Evolutionary conservation across 92 coral and sea anemone species (phyloP), one percentile per base, ranked within the genome.

Genomic region (Anthopleura xanthogrammica): DNA sequence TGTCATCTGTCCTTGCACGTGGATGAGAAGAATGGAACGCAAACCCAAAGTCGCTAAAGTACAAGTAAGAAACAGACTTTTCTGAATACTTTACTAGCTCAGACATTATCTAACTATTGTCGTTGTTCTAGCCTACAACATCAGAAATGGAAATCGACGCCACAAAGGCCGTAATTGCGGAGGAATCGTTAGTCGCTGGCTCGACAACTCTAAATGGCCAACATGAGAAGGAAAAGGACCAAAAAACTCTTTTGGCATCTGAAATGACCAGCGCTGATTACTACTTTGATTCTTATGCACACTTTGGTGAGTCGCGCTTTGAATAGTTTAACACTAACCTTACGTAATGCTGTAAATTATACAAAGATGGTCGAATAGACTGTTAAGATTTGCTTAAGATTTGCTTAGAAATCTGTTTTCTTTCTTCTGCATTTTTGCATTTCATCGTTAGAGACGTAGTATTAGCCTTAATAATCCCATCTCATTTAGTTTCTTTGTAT

Each of bases 221-320:
- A 52, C 91, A 56, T 46, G 52, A 58, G 12, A 79, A 62, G 8
- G 78, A 72, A 42, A 79, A 68, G 10, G 29, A 46, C 14, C 87
- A 81, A 11, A 42, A 87, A 19, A 55, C 82, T 23, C 94, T 92
- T 46, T 36, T 76, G 41, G 97, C 94, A 10, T 81, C 93, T 4
- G 94, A 95, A 74, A 95, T 95, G 98, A 95, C 98, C 12, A 95
- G 98, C 55, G 98, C 98, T 16, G 98, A 95, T 79, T 95, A 95
- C 78, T 95, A 95, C 87, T 95, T 95, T 79, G 98, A 95, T 82
- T 95, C 98, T 54, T 95, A 95, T 79, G 98, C 98, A 36, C 98
- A 95, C 88, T 95, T 95, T 40, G 98, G 98, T 95, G 79, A 89
- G 98, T 72, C 78, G 42, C n/a, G 14, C 4, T 62, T 62, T 46